Evolutionary conservation across 2,888 invertebrate species (phyloP), one percentile per base, ranked within the genome.

Genomic region (Xestia xanthographa): DNA sequence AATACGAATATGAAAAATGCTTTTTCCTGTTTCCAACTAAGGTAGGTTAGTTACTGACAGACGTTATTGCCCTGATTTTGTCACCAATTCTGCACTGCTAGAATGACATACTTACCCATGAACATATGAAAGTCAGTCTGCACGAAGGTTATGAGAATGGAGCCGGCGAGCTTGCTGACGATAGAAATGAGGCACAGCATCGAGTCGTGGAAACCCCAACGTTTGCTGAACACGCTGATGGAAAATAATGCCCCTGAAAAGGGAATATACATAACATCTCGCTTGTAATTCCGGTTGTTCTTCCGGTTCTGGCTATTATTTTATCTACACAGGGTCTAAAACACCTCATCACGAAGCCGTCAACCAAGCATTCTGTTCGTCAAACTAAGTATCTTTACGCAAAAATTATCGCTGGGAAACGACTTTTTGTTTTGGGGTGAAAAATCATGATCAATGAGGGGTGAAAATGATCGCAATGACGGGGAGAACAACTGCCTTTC

Each of bases 211-310:
- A 93, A 97, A 9, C 94, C 95, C 93, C 93, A 94, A 0, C 93
- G 93, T 71, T 95, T 95, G 82, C 95, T 96, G 88, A 96, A 95
- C 68, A 96, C 90, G 75, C 93, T 95, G 79, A 96, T 95, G 3
- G 96, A 95, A 80, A 96, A 95, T 20, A 96, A 81, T 1, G 96
- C 95, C 3, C 96, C 96, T 96, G 92, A 22, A 34, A 34, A 34
- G 22, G 34, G 11, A 34, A 58, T 29, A 53, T 48, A 53, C 53
- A 45, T 11, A 34, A 50, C 48, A 48, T 22, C 22, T 22, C 22
- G 50, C 50, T 50, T 22, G 22, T 50, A 50, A 50, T 50, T 50
- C 22, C 3, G 3, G 2, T 22, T 50, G 9, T 68, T 56, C 26
- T 56, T 14, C 43, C 14, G 14, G 17, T 34, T 22, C 29, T 62